Evolutionary conservation across 2,888 invertebrate species (phyloP).

Genomic region (Megaustenia siamemsis): DNA sequence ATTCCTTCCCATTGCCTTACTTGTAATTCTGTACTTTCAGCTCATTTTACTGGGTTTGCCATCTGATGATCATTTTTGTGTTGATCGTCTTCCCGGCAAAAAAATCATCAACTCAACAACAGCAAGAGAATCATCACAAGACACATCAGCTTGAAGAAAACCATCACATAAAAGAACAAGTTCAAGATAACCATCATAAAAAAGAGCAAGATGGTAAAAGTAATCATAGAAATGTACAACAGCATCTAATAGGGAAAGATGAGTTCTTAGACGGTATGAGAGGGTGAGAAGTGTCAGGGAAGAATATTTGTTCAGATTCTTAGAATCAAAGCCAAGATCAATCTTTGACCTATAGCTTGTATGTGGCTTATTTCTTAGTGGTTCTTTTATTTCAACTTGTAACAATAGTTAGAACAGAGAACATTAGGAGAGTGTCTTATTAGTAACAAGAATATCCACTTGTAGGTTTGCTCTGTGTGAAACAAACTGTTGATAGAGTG

Average conservation of each 20-base stretch:
- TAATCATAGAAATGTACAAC: background rate
- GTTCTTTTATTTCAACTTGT: too few relatives aligned
- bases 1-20: too few relatives aligned
- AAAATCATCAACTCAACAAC: background rate
- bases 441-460: too few relatives aligned
- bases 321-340: background rate
- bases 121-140: conserved; percentile 15
- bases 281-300: conserved; percentile 11
- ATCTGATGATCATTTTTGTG: background rate
- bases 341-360: background rate
- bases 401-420: too few relatives aligned
- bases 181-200: background rate
- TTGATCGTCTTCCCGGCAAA: conserved; percentile 36
- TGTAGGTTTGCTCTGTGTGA: too few relatives aligned
- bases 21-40: conserved; percentile 12
- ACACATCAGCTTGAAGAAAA: background rate
- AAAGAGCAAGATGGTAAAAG: background rate
- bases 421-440: too few relatives aligned
- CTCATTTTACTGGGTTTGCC: conserved; percentile 42
- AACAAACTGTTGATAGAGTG: too few relatives aligned
- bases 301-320: conserved; percentile 38
- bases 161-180: background rate
- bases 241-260: background rate
- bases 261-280: background rate
- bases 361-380: too few relatives aligned